Evolutionary conservation across 2,113 vertebrate species (phyloP), one percentile per base, ranked within the genome.

Genomic region (Eupsittula cactorum): DNA sequence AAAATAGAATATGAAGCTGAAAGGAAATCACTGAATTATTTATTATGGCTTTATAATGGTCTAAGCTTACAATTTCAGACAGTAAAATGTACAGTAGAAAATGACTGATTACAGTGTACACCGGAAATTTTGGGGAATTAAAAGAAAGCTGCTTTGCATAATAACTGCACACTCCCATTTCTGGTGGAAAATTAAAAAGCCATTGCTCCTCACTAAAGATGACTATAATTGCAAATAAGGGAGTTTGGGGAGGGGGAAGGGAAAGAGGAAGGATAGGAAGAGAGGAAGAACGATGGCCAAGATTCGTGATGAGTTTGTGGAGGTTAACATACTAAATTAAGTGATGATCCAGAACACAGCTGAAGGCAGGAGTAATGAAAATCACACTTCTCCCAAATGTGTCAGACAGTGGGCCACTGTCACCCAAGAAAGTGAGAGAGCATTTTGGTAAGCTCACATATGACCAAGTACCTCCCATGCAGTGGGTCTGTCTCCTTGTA

Each of bases 21-120:
- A 96, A 79, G 91, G 97, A 98, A 97, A 97, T 96, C 84, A 88
- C 82, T 95, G 89, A 92, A 90, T 97, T 88, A 93, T 96, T 97
- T 96, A 96, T 90, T 90, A 93, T 71, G 8, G 85, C 80, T 96
- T 94, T 85, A 91, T 82, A 59, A 65, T 77, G 63, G 78, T 91
- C 80, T 82, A 50, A 92, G 73, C 79, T 92, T 82, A 82, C 60
- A 47, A 53, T 76, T 93, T 88, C 52, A 81, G 76, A 94, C 73
- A 94, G 74, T 90, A 95, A 92, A 95, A 93, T 0, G 24, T 84
- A 91, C 82, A 78, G 83, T 65, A 79, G 86, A 95, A 93, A 95
- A 91, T 94, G 93, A 97, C 74, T 92, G 92, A 96, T 94, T 91
- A 69, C 86, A 89, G 83, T 37, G 70, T 59, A 92, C 79, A 97